Percentiles rank a stretch among this genome's conserved stretches.
phyloP scores from a whole-genome alignment of 2,888 invertebrate species.

The Pycnomerus fuliginosus region DNA sequence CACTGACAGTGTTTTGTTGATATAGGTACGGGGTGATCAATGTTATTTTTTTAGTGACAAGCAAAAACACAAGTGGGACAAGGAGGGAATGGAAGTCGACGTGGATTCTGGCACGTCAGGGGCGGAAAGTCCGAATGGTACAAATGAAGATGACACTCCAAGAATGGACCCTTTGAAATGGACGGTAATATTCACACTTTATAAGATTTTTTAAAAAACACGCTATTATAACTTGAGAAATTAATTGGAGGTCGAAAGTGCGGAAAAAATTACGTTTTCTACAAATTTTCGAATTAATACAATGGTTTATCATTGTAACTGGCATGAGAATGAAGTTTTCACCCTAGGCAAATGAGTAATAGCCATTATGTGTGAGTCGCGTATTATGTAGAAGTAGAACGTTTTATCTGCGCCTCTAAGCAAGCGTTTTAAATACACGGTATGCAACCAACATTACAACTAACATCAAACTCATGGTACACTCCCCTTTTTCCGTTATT shows the following conservation, averaged over 20 bases:
- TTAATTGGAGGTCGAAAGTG: too few relatives aligned
- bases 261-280: neutral
- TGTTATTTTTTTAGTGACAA: constrained; percentile 30
- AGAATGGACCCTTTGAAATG: constrained; percentile 66
- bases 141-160: constrained; percentile 52
- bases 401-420: too few relatives aligned
- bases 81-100: constrained; percentile 51
- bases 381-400: too few relatives aligned
- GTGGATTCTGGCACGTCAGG: constrained; percentile 52
- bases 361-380: too few relatives aligned
- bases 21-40: constrained; percentile 44
- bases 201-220: constrained; percentile 7
- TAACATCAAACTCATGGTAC: too few relatives aligned
- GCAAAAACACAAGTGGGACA: constrained; percentile 46
- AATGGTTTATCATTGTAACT: constrained; percentile 1
- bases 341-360: too few relatives aligned
- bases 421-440: too few relatives aligned
- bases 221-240: constrained; percentile 28
- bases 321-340: too few relatives aligned
- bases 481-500: too few relatives aligned
- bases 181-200: constrained; percentile 55
- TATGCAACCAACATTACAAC: too few relatives aligned
- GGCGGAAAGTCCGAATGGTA: constrained; percentile 49
- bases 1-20: constrained; percentile 28
- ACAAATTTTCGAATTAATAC: neutral